Base-by-base conservation (phyloP, 2,888 invertebrate species). In the Himalopsyche kuldschensis region DNA sequence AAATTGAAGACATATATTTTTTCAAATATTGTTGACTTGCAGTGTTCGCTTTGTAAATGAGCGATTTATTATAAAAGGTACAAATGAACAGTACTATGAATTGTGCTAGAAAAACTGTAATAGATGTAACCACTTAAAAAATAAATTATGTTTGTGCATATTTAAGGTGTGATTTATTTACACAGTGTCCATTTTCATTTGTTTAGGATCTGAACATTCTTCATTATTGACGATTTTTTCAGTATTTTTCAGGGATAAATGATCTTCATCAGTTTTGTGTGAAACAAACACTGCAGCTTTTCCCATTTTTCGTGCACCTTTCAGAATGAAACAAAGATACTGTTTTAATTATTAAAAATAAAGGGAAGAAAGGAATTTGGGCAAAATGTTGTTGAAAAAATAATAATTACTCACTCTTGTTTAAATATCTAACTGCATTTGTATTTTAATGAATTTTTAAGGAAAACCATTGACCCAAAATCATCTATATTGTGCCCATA, bases 281-380 rank as follows among this genome's bases (percentile, higher is more conserved):
- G 69, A 11, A 79, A 84, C 69, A 79, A 86, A 85, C 4, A 86
- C 84, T 35, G 86, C 85, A n/a, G 79, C 81, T 80, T 86, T 86
- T 2, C 85, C 86, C 35, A 84, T 82, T 78, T 82, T 85, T 76
- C 76, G 17, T 35, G 41, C 20, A n/a, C 17, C 76, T 41, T 4
- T 76, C n/a, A 76, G 2, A 41, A 41, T 41, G 11, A 15, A 11
- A 35, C 6, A 1, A 41, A 41, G 10, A 35, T 35, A 35, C n/a
- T n/a, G 35, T 35, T 5, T 35, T 35, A 35, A 8, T 35, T 35
- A 8, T 4, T 6, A 35, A 35, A 35, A 35, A 10, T 8, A 35
- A 35, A 35, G 35, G 35, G 35, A 35, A 35, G 35, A 35, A 35
- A n/a, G n/a, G n/a, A n/a, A n/a, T n/a, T n/a, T n/a, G n/a, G n/a